Conservation (phyloP, 1,140 invertebrate genomes). For the Drosophila nigromelanica region DNA sequence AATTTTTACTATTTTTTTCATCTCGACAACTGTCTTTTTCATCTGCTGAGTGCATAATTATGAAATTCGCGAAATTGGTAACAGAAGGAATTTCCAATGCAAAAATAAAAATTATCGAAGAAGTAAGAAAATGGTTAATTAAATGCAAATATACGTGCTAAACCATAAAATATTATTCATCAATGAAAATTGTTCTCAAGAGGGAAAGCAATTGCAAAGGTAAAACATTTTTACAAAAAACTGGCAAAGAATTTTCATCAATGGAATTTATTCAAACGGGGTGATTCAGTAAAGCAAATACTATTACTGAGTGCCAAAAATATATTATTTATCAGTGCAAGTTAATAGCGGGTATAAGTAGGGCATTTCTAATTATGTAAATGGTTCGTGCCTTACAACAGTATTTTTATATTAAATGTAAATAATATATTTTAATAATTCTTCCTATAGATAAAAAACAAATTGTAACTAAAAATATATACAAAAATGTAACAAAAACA, state of each 20-base stretch:
- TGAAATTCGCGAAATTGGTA: slow-evolving; percentile 46
- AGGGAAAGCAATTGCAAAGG: neutral
- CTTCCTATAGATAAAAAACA: too few relatives aligned
- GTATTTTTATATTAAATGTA: too few relatives aligned
- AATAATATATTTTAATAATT: too few relatives aligned
- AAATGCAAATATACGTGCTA: slow-evolving; percentile 60
- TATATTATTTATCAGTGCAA: too few relatives aligned
- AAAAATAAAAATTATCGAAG: slow-evolving; percentile 31
- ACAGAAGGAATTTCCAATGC: slow-evolving; percentile 39
- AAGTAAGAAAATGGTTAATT: slow-evolving; percentile 61
- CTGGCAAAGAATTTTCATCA: slow-evolving; percentile 1
- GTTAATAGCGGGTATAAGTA: too few relatives aligned
- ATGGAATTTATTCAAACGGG: slow-evolving; percentile 8
- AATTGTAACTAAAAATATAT: too few relatives aligned
- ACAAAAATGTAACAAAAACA: too few relatives aligned
- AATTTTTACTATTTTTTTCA: slow-evolving; percentile 50
- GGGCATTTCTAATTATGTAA: too few relatives aligned
- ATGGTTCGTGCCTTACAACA: too few relatives aligned
- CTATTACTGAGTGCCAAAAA: neutral
- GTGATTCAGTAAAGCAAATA: neutral
- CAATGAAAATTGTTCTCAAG: neutral
- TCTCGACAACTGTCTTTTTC: slow-evolving; percentile 33
- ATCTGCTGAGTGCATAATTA: slow-evolving; percentile 55
- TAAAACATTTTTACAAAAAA: neutral
- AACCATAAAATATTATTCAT: slow-evolving; percentile 51